phyloP scores from a whole-genome alignment of 1,140 invertebrate genomes.

The Bombus confusus region DNA sequence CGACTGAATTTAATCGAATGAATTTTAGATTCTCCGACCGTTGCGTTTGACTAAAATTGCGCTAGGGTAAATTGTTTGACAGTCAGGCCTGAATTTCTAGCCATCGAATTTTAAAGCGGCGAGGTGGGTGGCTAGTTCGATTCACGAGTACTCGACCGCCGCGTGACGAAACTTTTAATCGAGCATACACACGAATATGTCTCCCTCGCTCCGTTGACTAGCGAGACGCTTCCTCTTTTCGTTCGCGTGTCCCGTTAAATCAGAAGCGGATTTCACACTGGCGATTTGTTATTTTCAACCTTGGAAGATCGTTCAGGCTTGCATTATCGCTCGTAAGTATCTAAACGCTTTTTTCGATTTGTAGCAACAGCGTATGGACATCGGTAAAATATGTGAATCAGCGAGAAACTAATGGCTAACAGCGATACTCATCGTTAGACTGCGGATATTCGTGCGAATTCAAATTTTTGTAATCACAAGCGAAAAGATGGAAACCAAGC shows the following conservation, averaged over 20 bases:
- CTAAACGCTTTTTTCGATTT: too few relatives aligned
- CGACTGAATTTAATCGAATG: not conserved
- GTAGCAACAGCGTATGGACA: too few relatives aligned
- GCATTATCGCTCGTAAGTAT: too few relatives aligned
- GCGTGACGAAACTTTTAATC: conserved; percentile 9
- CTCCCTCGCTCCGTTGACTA: not conserved
- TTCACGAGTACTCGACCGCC: conserved; percentile 8
- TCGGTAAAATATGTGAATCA: too few relatives aligned
- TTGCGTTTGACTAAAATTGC: not conserved
- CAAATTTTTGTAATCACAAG: too few relatives aligned
- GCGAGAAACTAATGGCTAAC: too few relatives aligned
- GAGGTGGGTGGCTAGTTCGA: conserved; percentile 6
- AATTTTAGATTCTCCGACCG: not conserved
- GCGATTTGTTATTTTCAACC: not conserved
- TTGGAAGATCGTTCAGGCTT: too few relatives aligned
- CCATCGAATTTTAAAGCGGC: conserved; percentile 3
- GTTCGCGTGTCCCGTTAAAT: not conserved
- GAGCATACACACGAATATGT: not conserved
- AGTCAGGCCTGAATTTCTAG: not conserved
- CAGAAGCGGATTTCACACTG: not conserved
- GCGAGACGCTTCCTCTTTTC: not conserved
- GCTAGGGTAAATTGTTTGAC: not conserved
- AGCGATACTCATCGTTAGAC: too few relatives aligned
- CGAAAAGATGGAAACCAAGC: too few relatives aligned
- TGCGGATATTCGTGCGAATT: too few relatives aligned